These are phyloP conservation scores for Leptogaster cylindrica DNA, from an alignment of 2,888 invertebrate genomes.

Conservation along the genomic window DNA sequence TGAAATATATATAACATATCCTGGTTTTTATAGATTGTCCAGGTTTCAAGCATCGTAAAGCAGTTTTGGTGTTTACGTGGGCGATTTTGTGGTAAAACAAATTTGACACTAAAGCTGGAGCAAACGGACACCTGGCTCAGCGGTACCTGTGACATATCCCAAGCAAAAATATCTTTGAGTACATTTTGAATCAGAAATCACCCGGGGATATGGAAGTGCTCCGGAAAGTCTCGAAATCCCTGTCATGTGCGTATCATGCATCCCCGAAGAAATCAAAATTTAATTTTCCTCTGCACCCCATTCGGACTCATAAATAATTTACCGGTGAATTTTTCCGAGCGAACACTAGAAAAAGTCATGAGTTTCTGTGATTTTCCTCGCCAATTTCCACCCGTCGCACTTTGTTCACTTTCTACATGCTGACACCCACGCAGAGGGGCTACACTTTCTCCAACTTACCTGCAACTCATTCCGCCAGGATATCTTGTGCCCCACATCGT, in stretches of 20 bases:
- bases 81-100: no score
- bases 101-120: not conserved
- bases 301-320: constrained; percentile 42
- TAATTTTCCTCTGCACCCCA: constrained; percentile 43
- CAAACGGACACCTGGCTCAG: not conserved
- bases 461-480: not conserved
- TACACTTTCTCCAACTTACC: constrained; percentile 20
- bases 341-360: constrained; percentile 30
- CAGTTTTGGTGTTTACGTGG: not conserved
- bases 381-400: not conserved
- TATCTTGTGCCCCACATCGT: not conserved
- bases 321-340: constrained; percentile 41
- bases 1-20: not conserved
- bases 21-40: no score
- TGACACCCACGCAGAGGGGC: not conserved
- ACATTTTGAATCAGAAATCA: constrained; percentile 2
- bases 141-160: constrained; percentile 2
- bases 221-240: constrained; percentile 21
- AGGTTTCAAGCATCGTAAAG: not conserved
- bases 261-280: constrained; percentile 46
- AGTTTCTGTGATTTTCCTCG: constrained; percentile 32
- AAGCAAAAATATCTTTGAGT: constrained; percentile 29
- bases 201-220: not conserved
- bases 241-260: constrained; percentile 38
- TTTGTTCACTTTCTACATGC: not conserved